Base-by-base conservation (phyloP, 1,140 invertebrate species). In the Zophobas morio region DNA sequence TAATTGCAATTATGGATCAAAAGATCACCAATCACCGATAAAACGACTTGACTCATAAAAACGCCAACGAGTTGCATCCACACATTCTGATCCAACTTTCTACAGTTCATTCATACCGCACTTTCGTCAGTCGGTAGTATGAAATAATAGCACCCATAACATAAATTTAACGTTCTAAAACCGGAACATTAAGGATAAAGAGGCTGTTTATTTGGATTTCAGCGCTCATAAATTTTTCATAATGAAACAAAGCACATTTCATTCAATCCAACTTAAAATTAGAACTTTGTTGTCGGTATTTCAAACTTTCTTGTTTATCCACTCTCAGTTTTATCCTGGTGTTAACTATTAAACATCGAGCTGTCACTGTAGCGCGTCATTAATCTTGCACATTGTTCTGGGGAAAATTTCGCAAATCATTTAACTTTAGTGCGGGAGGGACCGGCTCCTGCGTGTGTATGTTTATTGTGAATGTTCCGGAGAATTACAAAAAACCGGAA, bases 221-320 rank as follows among this genome's bases (percentile, higher is more conserved):
- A 33, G 2, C 20, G 32, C 20, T 60, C 56, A 6, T 60, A 60
- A 60, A 60, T 60, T 60, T 60, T 39, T 60, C 56, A 35, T 6
- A 60, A 60, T 36, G 56, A 60, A 60, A 60, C 56, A 39, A 37
- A 60, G 37, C 56, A 57, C 54, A 33, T 57, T 57, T 57, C 54
- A 57, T 57, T 57, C 54, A 60, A 6, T 60, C 32, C 37, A 60
- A 36, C 37, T 60, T 60, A 36, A 60, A 60, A 60, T 60, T 60
- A 60, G 56, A 60, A 39, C 56, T 6, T 20, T 60, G 56, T 60
- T 37, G 35, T 60, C 35, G 4, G 1, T 36, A 37, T 60, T 60
- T 36, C 35, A 39, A 20, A 8, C 42, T 46, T 46, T 8, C 42
- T 6, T 60, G 56, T 60, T 60, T 60, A 60, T n/a, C 36, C 49